Evolutionary conservation across 2,113 vertebrate species (phyloP), one percentile per base, ranked within the genome.

Genomic region (Ammodytes marinus): DNA sequence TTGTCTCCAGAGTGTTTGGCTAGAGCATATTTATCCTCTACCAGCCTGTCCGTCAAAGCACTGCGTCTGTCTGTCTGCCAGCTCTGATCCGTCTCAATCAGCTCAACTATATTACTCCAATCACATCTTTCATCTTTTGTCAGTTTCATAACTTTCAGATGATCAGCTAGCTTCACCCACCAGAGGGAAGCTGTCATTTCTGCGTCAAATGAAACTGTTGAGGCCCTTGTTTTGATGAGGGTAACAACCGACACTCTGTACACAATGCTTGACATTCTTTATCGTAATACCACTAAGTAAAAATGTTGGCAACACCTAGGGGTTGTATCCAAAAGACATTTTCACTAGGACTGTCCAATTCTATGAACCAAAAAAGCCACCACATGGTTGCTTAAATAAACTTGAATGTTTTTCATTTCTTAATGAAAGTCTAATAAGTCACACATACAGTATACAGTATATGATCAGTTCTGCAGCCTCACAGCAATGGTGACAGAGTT

Each of bases 51-150:
- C 4, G 14, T 89, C 79, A 83, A 81, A 76, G 13, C 35, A 0
- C 73, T 77, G 63, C 11, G 57, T 55, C 78, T 65, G 59, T 74
- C 64, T 50, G 39, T 11, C 86, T 89, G 89, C 68, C 91, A 88
- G 43, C 57, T 45, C 76, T 49, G 54, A 88, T 88, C 74, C 13
- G 8, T 78, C 82, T 86, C 92, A 59, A 50, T 90, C 79, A 53
- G 81, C 63, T 76, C 60, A n/a, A 59, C 60, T 74, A 65, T 47
- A 73, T 87, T 64, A 72, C 63, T 53, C 63, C 77, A 53, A 80
- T 88, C 54, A 87, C 58, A 77, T 73, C 69, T 75, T 68, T 79
- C 40, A 17, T 79, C 59, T 80, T 87, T 82, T 75, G 82, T 82
- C 81, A 85, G 63, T 59, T 67, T 47, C 58, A 77, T 82, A 74